Conservation (phyloP, 2,888 invertebrate genomes). For the Euzetes globulus region DNA sequence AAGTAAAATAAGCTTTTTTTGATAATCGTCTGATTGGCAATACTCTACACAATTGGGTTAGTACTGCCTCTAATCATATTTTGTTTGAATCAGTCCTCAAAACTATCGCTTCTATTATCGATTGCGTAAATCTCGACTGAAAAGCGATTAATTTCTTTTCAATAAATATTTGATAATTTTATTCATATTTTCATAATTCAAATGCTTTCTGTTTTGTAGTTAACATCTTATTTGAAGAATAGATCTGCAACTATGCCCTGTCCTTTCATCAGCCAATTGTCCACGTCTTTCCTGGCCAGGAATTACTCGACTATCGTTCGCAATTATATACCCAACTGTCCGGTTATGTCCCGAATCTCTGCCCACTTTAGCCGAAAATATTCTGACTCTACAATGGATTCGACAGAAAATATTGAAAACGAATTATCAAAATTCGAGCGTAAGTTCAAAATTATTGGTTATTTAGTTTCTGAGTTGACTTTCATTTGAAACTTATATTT, state of each 20-base stretch:
- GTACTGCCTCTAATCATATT: slow-evolving; percentile 2
- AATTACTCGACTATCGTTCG: slow-evolving; percentile 29
- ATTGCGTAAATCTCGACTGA: not conserved
- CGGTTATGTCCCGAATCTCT: slow-evolving; percentile 28
- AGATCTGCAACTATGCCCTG: slow-evolving; percentile 35
- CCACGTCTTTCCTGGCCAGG: slow-evolving; percentile 28
- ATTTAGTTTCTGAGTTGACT: not conserved
- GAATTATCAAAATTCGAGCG: not conserved
- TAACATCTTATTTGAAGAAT: not conserved
- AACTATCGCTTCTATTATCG: not conserved
- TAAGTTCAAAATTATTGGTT: not conserved
- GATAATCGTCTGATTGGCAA: not conserved
- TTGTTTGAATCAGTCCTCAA: not conserved
- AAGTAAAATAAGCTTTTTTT: not conserved
- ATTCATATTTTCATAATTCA: not conserved
- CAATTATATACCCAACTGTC: slow-evolving; percentile 29
- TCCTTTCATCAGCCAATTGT: slow-evolving; percentile 38
- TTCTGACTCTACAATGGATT: not conserved
- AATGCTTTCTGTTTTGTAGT: not conserved
- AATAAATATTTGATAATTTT: not conserved
- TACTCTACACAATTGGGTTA: not conserved
- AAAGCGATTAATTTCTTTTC: not conserved
- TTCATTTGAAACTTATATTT: not conserved
- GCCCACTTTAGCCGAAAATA: slow-evolving; percentile 1
- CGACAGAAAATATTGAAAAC: slow-evolving; percentile 3